These are phyloP conservation scores for Salticus scenicus DNA, from an alignment of 2,888 invertebrate species.

Conservation along the genomic window DNA sequence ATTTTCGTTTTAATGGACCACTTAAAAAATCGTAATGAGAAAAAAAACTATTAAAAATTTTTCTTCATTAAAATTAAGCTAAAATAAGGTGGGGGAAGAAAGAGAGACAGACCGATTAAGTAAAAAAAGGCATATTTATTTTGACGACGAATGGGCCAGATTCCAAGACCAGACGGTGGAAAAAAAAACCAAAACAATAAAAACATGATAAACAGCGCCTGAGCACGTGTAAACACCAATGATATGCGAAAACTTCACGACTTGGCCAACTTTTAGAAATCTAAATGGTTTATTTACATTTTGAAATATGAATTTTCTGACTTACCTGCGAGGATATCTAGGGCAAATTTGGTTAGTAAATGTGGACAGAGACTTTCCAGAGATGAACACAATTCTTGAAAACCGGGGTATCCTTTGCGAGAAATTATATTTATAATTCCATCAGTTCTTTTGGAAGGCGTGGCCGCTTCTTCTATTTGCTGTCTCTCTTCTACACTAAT, in stretches of 20 bases:
- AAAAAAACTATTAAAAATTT: no score
- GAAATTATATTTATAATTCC: slow-evolving; percentile 74
- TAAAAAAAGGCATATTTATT: no score
- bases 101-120: no score
- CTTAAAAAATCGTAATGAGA: no score
- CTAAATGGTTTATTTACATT: no score
- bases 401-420: slow-evolving; percentile 74
- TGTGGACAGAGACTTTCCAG: slow-evolving; percentile 73
- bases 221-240: not conserved
- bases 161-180: not conserved
- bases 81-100: no score
- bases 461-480: slow-evolving; percentile 72
- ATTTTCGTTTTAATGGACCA: no score
- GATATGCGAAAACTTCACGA: not conserved
- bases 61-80: no score
- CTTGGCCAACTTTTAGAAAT: no score
- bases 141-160: not conserved
- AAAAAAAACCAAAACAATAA: not conserved
- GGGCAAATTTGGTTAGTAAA: slow-evolving; percentile 69
- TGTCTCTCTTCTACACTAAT: slow-evolving; percentile 74
- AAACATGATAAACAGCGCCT: not conserved
- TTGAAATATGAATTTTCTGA: no score
- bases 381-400: slow-evolving; percentile 75
- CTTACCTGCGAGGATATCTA: slow-evolving; percentile 67
- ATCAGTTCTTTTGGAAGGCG: slow-evolving; percentile 73